Conservation (phyloP, 2,113 vertebrate genomes). For the Oncorhynchus tshawytscha region DNA sequence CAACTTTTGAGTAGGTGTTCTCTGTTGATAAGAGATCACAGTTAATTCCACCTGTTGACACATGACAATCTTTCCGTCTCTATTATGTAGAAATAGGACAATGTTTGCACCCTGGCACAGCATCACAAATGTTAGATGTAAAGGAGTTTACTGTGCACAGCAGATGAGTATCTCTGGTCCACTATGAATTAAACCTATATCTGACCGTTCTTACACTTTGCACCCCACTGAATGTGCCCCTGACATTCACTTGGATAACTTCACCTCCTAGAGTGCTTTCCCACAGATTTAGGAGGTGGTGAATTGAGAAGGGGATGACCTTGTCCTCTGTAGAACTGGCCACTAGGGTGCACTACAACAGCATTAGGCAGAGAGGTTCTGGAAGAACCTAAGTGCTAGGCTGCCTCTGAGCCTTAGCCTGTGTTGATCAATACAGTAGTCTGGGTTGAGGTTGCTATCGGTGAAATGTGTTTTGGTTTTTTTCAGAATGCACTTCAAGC, state of each 20-base stretch:
- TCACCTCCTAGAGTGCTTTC: neutral
- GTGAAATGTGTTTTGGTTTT: neutral
- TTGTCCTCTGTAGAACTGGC: neutral
- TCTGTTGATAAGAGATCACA: constrained; percentile 17
- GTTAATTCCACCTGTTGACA: constrained; percentile 29
- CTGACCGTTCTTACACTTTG: no score
- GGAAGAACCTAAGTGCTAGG: neutral
- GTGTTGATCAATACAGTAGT: constrained; percentile 11
- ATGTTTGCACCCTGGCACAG: constrained; percentile 5
- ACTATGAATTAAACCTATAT: neutral
- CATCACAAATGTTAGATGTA: neutral
- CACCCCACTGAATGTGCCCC: neutral
- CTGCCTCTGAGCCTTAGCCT: neutral
- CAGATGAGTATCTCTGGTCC: no score
- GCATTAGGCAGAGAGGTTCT: constrained; percentile 16
- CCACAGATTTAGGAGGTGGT: neutral
- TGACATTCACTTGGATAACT: constrained; percentile 29
- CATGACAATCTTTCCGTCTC: constrained; percentile 43
- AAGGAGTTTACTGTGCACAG: constrained; percentile 1
- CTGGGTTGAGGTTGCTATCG: constrained; percentile 21
- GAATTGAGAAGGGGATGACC: no score
- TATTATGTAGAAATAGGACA: constrained; percentile 13
- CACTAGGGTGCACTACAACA: constrained; percentile 46
- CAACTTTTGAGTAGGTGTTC: constrained; percentile 3
- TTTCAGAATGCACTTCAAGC: constrained; percentile 34